Evolutionary conservation across 2,797 vertebrate species (phyloP), one percentile per base, ranked within the genome.

Genomic region (Tadarida brasiliensis): DNA sequence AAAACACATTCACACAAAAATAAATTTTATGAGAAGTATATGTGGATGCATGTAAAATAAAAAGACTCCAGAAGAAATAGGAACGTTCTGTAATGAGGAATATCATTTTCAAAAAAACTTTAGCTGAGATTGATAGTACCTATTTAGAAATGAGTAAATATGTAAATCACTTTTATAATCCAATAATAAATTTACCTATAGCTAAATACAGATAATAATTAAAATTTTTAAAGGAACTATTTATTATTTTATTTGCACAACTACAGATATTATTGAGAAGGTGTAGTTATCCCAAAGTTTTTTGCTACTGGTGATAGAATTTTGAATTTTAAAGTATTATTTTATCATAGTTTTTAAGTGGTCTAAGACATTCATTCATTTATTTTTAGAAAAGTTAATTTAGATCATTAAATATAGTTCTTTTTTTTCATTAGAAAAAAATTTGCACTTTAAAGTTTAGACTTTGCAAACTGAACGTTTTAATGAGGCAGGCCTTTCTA

Each of bases 401-500:
- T 87, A 93, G 95, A 76, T 51, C 1, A 56, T 94, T 70, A 96
- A 83, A 78, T 84, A 39, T 61, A 84, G 4, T 63, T 77, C 63
- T 92, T 84, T 81, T 90, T 74, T 93, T 84, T 67, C 30, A 26
- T 7, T 78, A 51, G 61, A 65, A 90, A 89, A 84, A 44, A 80
- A 97, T 83, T 76, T 81, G 14, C n/a, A 76, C 73, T 96, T 94
- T 94, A 91, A 97, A 85, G 83, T 97, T 95, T 68, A 96, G 35
- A 91, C 33, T 78, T 93, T 61, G 67, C 54, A 91, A 96, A 96
- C 12, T 82, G 71, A 94, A 47, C 33, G 87, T 89, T 92, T 92
- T 94, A 96, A 86, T 91, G 56, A 97, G 65, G 7, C 47, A 82
- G n/a, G 11, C 90, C 90, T 94, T 96, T 94, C 74, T 59, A 56